phyloP scores from a whole-genome alignment of 2,113 vertebrate species.

The Calidris pygmaea region DNA sequence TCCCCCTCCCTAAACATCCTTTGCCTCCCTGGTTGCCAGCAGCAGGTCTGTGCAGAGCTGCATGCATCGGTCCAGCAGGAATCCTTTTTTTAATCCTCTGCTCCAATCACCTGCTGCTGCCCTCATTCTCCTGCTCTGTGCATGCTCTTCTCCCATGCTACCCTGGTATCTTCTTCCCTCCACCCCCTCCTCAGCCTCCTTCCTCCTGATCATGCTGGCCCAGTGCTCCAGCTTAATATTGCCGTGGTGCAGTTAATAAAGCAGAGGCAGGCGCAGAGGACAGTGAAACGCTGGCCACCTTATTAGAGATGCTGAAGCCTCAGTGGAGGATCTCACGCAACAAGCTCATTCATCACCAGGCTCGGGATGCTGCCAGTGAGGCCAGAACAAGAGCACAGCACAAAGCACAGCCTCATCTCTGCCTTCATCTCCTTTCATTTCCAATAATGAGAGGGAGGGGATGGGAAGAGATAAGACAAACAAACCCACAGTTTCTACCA shows the following conservation, averaged over 20 bases:
- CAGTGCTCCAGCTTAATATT: constrained; percentile 26
- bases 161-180: not conserved
- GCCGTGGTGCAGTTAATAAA: constrained; percentile 43
- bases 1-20: not conserved
- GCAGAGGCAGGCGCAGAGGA: not conserved
- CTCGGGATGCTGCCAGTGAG: constrained; percentile 21
- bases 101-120: not conserved
- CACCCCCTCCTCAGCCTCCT: not conserved
- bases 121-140: not conserved
- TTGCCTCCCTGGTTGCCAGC: not conserved
- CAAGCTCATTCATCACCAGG: constrained; percentile 58
- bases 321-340: constrained; percentile 15
- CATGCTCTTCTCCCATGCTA: not conserved
- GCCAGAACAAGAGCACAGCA: not conserved
- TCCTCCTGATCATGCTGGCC: not conserved
- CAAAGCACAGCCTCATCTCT: not conserved
- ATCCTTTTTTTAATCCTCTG: not conserved
- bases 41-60: not conserved
- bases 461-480: not conserved
- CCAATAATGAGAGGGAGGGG: not conserved
- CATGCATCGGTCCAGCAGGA: not conserved
- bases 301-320: constrained; percentile 50
- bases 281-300: constrained; percentile 1
- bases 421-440: constrained; percentile 10
- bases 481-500: not conserved